Conservation (phyloP, 2,888 invertebrate species). For the Byasa hedistus region DNA sequence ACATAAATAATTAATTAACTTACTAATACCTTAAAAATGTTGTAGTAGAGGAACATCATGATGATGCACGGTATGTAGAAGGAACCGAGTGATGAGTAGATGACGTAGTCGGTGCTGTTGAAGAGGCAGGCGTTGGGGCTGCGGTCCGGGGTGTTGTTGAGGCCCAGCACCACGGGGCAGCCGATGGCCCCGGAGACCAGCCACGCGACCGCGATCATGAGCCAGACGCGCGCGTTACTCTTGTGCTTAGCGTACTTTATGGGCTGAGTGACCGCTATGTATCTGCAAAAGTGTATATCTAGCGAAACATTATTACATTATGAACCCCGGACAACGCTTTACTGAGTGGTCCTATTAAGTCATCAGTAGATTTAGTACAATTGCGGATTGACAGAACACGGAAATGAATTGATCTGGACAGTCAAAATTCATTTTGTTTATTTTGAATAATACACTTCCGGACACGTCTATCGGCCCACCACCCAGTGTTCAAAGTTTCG, state of each 20-base stretch:
- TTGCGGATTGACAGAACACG: too few species aligned
- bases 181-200: conserved; percentile 95
- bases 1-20: too few species aligned
- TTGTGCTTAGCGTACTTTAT: conserved; percentile 99
- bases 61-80: conserved; percentile 99
- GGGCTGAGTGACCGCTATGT: conserved; percentile 99
- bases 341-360: too few species aligned
- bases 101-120: conserved; percentile 98
- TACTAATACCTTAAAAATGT: conserved; percentile 92
- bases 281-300: conserved; percentile 81
- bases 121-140: conserved; percentile 93
- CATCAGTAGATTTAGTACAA: too few species aligned
- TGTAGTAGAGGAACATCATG: conserved; percentile 98
- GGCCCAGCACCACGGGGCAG: conserved; percentile 96
- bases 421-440: too few species aligned
- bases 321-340: too few species aligned
- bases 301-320: too few species aligned
- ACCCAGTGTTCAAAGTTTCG: too few species aligned
- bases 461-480: too few species aligned
- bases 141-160: conserved; percentile 95
- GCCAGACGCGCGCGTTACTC: conserved; percentile 95
- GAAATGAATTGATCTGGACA: too few species aligned
- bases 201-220: conserved; percentile 98
- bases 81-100: conserved; percentile 98
- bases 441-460: too few species aligned